These are phyloP conservation scores for Moxostoma hubbsi DNA, from an alignment of 2,797 vertebrate species.

Conservation along the genomic window DNA sequence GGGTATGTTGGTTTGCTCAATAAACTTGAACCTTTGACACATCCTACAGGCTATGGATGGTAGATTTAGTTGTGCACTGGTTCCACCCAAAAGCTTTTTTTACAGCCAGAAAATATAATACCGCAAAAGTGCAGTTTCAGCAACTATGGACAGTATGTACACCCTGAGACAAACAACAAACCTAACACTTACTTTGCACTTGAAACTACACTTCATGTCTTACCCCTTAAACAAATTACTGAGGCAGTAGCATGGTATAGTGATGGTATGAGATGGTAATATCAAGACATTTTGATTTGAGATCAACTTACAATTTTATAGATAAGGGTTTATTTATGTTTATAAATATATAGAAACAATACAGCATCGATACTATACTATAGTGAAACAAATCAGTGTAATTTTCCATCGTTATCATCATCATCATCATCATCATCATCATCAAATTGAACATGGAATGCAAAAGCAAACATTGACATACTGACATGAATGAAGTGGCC, in stretches of 20 bases:
- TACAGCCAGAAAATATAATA: neutral
- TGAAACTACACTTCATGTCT: too few relatives aligned
- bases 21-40: too few relatives aligned
- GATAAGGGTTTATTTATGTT: too few relatives aligned
- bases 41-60: neutral
- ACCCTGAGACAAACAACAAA: neutral
- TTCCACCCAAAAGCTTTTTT: slow-evolving; percentile 1
- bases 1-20: too few relatives aligned
- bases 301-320: too few relatives aligned
- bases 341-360: too few relatives aligned
- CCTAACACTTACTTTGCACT: too few relatives aligned
- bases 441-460: slow-evolving; percentile 25
- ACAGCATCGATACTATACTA: too few relatives aligned
- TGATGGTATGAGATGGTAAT: too few relatives aligned
- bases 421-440: slow-evolving; percentile 28
- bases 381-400: neutral
- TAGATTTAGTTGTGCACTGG: neutral
- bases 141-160: neutral
- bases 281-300: too few relatives aligned
- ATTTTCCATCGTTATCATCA: neutral
- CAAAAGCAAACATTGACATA: slow-evolving; percentile 16
- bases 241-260: too few relatives aligned
- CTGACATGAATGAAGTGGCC: slow-evolving; percentile 18
- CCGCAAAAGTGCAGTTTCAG: neutral
- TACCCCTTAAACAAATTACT: too few relatives aligned